Evolutionary conservation across 1,140 invertebrate species (phyloP).

Genomic region (Pinna nobilis): DNA sequence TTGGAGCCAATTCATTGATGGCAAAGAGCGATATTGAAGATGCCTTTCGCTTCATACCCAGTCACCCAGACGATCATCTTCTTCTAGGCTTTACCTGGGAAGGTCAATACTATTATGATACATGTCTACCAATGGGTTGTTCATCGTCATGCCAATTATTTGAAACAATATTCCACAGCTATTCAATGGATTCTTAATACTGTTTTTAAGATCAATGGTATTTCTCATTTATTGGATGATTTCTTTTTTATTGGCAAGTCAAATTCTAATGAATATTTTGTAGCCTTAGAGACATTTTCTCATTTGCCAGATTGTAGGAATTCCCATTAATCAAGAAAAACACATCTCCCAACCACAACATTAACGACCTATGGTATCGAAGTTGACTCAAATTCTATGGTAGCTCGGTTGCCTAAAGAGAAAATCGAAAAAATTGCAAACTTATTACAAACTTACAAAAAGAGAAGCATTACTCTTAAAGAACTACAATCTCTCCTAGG

Average conservation of each 20-base stretch:
- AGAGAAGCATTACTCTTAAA: slow-evolving; percentile 12
- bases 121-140: slow-evolving; percentile 10
- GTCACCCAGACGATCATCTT: background rate
- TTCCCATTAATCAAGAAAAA: slow-evolving; percentile 24
- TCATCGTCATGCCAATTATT: background rate
- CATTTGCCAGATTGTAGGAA: background rate
- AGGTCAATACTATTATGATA: slow-evolving; percentile 15
- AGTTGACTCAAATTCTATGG: slow-evolving; percentile 24
- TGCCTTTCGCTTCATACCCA: slow-evolving; percentile 17
- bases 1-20: slow-evolving; percentile 12
- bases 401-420: background rate
- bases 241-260: slow-evolving; percentile 7
- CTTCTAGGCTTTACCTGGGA: background rate
- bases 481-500: slow-evolving; percentile 40
- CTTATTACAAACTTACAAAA: background rate
- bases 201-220: background rate
- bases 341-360: slow-evolving; percentile 2
- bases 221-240: slow-evolving; percentile 8
- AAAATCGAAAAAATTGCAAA: slow-evolving; percentile 4
- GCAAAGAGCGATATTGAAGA: slow-evolving; percentile 12
- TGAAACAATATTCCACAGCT: background rate
- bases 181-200: slow-evolving; percentile 1
- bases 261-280: background rate
- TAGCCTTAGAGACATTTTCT: background rate
- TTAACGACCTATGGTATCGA: slow-evolving; percentile 18